phyloP scores from a whole-genome alignment of 2,797 vertebrate genomes.

The Darevskia mixta region DNA sequence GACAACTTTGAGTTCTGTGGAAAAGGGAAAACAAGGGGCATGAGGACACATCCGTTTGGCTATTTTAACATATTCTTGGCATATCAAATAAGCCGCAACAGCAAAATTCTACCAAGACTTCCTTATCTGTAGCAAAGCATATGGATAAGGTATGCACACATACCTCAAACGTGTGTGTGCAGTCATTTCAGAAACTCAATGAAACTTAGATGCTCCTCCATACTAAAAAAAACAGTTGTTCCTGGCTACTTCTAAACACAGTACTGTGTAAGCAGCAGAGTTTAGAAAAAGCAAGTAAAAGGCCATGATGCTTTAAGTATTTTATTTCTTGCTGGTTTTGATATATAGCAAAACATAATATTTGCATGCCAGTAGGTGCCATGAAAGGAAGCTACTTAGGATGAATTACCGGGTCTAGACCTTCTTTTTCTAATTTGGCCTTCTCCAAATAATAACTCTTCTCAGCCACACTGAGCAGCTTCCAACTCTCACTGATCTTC shows the following conservation, averaged over 20 bases:
- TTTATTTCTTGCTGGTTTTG: neutral
- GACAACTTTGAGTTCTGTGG: conserved; percentile 77
- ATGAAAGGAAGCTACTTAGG: neutral
- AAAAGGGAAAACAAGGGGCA: neutral
- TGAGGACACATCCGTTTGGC: neutral
- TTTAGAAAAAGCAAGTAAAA: neutral
- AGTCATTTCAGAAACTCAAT: neutral
- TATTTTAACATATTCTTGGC: neutral
- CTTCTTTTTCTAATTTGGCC: conserved; percentile 93
- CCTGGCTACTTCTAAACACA: accelerated
- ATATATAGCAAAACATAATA: neutral
- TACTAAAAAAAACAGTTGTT: neutral
- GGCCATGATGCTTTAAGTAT: accelerated
- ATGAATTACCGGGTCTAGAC: conserved; percentile 87
- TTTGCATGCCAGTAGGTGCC: neutral
- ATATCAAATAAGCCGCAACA: neutral
- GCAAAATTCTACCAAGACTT: neutral
- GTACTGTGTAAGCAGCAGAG: conserved; percentile 2
- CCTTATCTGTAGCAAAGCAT: neutral
- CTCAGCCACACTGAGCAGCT: conserved; percentile 93
- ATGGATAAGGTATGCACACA: too few relatives aligned
- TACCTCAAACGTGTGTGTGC: neutral
- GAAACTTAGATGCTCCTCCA: neutral
- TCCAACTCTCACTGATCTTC: conserved; percentile 97
- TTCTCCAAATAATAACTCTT: conserved; percentile 96